Conservation (phyloP, 2,888 invertebrate species). For the Nysson spinosus region DNA sequence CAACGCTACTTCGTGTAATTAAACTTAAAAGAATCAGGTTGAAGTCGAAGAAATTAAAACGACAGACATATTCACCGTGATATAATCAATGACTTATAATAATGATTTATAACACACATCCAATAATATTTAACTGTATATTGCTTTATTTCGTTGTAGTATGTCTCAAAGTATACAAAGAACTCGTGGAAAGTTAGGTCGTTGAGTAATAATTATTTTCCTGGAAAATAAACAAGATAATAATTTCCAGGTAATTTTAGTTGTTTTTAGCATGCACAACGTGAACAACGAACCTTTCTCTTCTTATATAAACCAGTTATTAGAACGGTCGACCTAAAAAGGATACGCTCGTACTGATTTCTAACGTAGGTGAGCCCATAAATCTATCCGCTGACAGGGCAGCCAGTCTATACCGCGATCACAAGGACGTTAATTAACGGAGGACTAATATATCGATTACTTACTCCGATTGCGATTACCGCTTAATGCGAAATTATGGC, state of each 20-base stretch:
- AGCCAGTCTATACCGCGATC: slow-evolving; percentile 60
- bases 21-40: too few relatives aligned
- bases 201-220: neutral
- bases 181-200: too few relatives aligned
- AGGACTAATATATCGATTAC: slow-evolving; percentile 70
- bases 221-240: slow-evolving; percentile 25
- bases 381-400: slow-evolving; percentile 61
- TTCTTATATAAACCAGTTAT: slow-evolving; percentile 42
- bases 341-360: slow-evolving; percentile 54
- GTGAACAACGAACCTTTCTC: slow-evolving; percentile 38
- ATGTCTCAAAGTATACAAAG: too few relatives aligned
- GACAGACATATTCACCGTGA: too few relatives aligned
- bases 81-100: too few relatives aligned
- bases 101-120: too few relatives aligned
- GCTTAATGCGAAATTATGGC: slow-evolving; percentile 66
- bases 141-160: too few relatives aligned
- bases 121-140: too few relatives aligned
- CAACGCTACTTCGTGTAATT: too few relatives aligned
- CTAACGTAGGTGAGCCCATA: slow-evolving; percentile 53
- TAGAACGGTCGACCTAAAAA: slow-evolving; percentile 51
- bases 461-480: slow-evolving; percentile 63
- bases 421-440: slow-evolving; percentile 68
- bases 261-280: slow-evolving; percentile 17
- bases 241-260: slow-evolving; percentile 38
- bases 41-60: too few relatives aligned